These are phyloP conservation scores for Agrotis segetum DNA, from an alignment of 2,888 invertebrate species.

Conservation along the genomic window DNA sequence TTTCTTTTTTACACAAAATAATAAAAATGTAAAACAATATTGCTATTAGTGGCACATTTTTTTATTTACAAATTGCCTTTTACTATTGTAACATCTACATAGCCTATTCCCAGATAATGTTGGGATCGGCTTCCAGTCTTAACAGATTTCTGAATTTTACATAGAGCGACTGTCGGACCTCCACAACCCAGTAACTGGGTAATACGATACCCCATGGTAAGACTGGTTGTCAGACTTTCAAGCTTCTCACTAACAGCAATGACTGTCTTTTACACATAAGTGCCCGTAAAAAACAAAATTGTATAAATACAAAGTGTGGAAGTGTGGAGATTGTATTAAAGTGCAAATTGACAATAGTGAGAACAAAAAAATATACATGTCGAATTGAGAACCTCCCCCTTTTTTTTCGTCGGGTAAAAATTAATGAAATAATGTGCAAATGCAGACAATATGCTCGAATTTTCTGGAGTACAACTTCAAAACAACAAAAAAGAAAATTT, in stretches of 20 bases:
- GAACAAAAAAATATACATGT: not conserved
- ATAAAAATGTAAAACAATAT: not conserved
- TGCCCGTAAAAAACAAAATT: not conserved
- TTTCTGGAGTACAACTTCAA: not conserved
- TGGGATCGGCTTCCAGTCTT: not conserved
- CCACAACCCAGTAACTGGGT: too few species aligned
- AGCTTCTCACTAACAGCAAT: too few species aligned
- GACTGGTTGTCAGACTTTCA: too few species aligned
- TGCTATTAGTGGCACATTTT: too few species aligned
- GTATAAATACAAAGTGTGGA: too few species aligned
- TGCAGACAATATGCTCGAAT: not conserved
- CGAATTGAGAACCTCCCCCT: too few species aligned
- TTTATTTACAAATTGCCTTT: constrained; percentile 13
- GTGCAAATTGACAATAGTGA: not conserved
- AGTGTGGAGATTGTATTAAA: too few species aligned
- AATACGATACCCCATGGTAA: too few species aligned
- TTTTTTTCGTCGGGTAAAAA: not conserved
- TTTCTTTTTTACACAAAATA: not conserved
- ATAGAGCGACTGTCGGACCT: too few species aligned
- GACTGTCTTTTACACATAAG: not conserved
- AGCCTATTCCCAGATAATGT: not conserved
- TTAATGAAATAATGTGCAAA: not conserved
- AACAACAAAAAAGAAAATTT: not conserved
- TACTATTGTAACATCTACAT: not conserved
- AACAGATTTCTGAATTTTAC: not conserved